A percentile compares a stretch with the other conserved stretches of the same genome.
phyloP scores from a whole-genome alignment of 2,113 vertebrate genomes.

The Corapipo altera region DNA sequence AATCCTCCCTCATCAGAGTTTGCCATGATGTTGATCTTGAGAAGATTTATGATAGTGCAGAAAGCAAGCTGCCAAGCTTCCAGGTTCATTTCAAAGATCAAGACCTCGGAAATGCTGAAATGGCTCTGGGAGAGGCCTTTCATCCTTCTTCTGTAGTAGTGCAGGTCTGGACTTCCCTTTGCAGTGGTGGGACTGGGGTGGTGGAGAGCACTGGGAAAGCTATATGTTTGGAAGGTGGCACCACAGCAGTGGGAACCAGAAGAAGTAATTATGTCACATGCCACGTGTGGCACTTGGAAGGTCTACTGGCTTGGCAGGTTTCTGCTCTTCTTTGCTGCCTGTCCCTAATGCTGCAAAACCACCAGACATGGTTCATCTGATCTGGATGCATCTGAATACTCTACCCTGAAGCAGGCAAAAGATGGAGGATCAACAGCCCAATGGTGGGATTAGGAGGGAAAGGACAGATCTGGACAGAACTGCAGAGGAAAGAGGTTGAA shows the following conservation, averaged over 20 bases:
- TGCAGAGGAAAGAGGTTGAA: not conserved
- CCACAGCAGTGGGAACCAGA: not conserved
- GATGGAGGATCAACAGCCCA: not conserved
- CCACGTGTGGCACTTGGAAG: not conserved
- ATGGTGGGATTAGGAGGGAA: not conserved
- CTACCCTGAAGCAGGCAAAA: not conserved
- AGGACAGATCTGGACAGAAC: not conserved
- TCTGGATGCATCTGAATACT: not conserved
- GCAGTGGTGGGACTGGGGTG: not conserved
- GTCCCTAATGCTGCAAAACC: not conserved
- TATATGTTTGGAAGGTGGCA: rapidly evolving
- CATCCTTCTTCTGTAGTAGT: not conserved
- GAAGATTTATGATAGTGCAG: not conserved
- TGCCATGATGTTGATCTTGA: not conserved
- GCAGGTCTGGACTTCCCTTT: not conserved
- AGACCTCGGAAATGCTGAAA: not conserved
- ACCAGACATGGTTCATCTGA: not conserved
- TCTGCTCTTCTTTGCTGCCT: not conserved
- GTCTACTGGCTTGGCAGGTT: not conserved
- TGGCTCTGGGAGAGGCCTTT: not conserved
- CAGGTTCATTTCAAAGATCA: not conserved
- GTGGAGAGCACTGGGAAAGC: not conserved
- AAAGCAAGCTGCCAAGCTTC: not conserved
- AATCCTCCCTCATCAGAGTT: not conserved
- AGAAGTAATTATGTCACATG: rapidly evolving